Evolutionary conservation across 2,888 invertebrate species (phyloP).

Genomic region (Troilus luridus): DNA sequence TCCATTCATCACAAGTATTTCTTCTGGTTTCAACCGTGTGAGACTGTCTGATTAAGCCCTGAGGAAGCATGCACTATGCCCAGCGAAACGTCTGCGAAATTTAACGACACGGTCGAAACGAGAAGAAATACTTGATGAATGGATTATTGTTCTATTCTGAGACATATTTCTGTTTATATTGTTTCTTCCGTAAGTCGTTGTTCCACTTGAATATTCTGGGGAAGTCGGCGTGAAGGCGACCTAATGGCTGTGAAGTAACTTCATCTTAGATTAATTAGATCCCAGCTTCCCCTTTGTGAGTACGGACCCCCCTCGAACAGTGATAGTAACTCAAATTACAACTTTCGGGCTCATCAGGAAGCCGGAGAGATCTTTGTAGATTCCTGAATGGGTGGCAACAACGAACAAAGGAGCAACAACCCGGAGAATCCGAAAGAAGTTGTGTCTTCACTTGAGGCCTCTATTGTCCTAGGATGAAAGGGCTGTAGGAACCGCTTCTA

Average conservation of each 20-base stretch:
- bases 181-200: neutral
- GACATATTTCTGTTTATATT: neutral
- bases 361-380: neutral
- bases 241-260: slow-evolving; percentile 29
- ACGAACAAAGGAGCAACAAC: slow-evolving; percentile 36
- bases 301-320: neutral
- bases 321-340: slow-evolving; percentile 44
- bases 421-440: slow-evolving; percentile 3
- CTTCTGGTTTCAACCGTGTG: no score
- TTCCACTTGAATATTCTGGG: neutral
- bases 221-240: neutral
- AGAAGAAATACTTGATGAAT: no score
- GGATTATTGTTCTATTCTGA: no score
- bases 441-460: neutral
- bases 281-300: slow-evolving; percentile 17
- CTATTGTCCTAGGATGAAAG: neutral
- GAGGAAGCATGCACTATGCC: no score
- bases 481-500: neutral
- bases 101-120: no score
- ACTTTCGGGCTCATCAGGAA: slow-evolving; percentile 40
- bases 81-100: no score
- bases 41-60: no score
- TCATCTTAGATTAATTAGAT: slow-evolving; percentile 39
- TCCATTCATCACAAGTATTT: no score
- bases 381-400: slow-evolving; percentile 7